A percentile compares a stretch with the other conserved stretches of the same genome.
Evolutionary conservation across 2,797 vertebrate genomes (phyloP).

Genomic region (Salarias fasciatus): DNA sequence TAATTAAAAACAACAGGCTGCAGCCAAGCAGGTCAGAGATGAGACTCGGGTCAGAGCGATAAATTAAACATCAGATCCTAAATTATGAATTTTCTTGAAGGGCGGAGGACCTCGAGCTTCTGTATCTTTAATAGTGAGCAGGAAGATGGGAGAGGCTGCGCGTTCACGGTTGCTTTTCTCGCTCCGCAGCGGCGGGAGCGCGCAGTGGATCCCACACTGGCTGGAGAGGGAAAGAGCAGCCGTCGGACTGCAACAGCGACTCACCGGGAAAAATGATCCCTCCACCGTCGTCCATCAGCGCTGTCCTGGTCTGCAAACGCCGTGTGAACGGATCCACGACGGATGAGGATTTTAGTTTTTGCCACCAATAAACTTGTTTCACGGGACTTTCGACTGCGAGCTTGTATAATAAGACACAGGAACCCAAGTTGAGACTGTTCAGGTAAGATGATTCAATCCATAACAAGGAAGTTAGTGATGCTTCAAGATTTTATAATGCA

Average conservation of each 20-base stretch:
- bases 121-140: constrained; percentile 78
- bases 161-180: constrained; percentile 74
- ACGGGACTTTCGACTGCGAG: constrained; percentile 58
- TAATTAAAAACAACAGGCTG: constrained; percentile 39
- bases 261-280: constrained; percentile 81
- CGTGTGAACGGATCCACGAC: constrained; percentile 57
- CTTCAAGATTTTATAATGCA: background rate
- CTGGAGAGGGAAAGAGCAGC: constrained; percentile 67
- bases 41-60: constrained; percentile 45
- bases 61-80: constrained; percentile 74
- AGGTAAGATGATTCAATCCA: constrained; percentile 71
- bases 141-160: constrained; percentile 86
- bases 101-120: constrained; percentile 58
- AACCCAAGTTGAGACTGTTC: constrained; percentile 56
- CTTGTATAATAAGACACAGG: constrained; percentile 45
- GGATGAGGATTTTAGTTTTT: constrained; percentile 53
- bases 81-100: constrained; percentile 76
- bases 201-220: constrained; percentile 71
- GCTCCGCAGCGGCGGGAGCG: constrained; percentile 73
- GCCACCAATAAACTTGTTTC: constrained; percentile 62
- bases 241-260: constrained; percentile 63
- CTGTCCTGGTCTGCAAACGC: constrained; percentile 55
- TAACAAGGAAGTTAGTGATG: background rate
- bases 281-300: constrained; percentile 57
- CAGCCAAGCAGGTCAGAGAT: constrained; percentile 64